Evolutionary conservation across 2,888 invertebrate genomes (phyloP).

Genomic region (Neuroscelio doddi): DNA sequence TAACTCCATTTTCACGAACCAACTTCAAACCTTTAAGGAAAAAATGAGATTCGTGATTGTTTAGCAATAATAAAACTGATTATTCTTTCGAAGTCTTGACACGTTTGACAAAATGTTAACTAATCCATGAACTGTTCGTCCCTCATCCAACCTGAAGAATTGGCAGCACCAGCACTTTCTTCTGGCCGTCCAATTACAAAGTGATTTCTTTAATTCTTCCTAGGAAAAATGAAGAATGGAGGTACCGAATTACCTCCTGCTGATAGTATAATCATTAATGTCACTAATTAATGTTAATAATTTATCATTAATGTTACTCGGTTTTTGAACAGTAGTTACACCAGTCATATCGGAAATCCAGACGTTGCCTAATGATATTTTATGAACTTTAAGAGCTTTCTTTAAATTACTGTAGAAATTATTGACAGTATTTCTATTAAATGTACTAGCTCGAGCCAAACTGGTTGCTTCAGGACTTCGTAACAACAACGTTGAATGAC

Average conservation of each 20-base stretch:
- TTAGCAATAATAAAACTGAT: slow-evolving; percentile 54
- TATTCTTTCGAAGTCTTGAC: slow-evolving; percentile 49
- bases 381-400: not conserved
- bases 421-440: not conserved
- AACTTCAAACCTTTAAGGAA: no score
- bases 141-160: slow-evolving; percentile 36
- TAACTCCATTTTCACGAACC: slow-evolving; percentile 50
- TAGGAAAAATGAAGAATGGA: slow-evolving; percentile 53
- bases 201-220: slow-evolving; percentile 15
- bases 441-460: not conserved
- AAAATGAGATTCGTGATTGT: slow-evolving; percentile 46
- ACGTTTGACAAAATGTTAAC: slow-evolving; percentile 56
- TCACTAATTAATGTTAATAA: slow-evolving; percentile 49
- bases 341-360: not conserved
- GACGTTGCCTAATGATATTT: not conserved
- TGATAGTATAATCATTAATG: not conserved
- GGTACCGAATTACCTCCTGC: not conserved
- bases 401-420: not conserved
- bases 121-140: slow-evolving; percentile 32
- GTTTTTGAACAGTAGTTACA: slow-evolving; percentile 62
- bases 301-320: slow-evolving; percentile 60
- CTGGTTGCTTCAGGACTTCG: not conserved
- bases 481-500: not conserved
- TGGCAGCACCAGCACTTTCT: slow-evolving; percentile 19
- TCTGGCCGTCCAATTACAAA: slow-evolving; percentile 18